These are phyloP conservation scores for Drosophila helvetica DNA, from an alignment of 2,888 invertebrate species.

Conservation along the genomic window DNA sequence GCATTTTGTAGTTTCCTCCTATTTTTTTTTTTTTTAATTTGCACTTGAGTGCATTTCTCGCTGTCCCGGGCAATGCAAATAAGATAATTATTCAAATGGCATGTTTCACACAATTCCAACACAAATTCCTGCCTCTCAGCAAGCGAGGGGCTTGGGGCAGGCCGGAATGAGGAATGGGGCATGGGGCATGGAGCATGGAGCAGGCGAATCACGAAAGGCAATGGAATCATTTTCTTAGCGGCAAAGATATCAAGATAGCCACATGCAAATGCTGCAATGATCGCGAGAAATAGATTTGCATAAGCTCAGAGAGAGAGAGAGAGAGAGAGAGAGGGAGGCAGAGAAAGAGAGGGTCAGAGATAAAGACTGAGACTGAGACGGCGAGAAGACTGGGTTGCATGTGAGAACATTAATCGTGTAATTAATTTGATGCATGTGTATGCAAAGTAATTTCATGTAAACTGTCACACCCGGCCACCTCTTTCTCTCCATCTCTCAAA, in stretches of 20 bases:
- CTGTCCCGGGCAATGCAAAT: conserved; percentile 76
- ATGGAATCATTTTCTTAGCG: conserved; percentile 77
- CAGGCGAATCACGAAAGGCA: conserved; percentile 70
- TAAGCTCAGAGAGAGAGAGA: conserved; percentile 43
- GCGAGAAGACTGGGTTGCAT: conserved; percentile 52
- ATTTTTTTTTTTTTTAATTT: conserved; percentile 65
- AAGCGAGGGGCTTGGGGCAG: conserved; percentile 19
- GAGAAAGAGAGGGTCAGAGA: conserved; percentile 6
- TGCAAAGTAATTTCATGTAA: conserved; percentile 83
- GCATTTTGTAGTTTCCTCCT: conserved; percentile 31
- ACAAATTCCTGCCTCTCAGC: conserved; percentile 62
- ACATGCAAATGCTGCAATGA: conserved; percentile 77
- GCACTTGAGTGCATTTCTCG: conserved; percentile 67
- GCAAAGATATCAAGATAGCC: conserved; percentile 76
- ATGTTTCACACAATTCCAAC: conserved; percentile 83
- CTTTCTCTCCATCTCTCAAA: conserved; percentile 4
- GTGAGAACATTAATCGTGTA: conserved; percentile 84
- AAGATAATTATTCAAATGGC: conserved; percentile 83
- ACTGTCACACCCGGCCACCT: conserved; percentile 72
- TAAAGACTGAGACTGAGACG: not conserved
- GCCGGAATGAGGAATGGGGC: not conserved
- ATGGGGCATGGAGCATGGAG: not conserved
- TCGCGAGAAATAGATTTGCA: conserved; percentile 78
- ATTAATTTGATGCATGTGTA: conserved; percentile 85
- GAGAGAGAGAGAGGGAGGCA: not conserved